Evolutionary conservation across 2,113 vertebrate genomes (phyloP), one percentile per base, ranked within the genome.

Genomic region (Syngnathus typhle): DNA sequence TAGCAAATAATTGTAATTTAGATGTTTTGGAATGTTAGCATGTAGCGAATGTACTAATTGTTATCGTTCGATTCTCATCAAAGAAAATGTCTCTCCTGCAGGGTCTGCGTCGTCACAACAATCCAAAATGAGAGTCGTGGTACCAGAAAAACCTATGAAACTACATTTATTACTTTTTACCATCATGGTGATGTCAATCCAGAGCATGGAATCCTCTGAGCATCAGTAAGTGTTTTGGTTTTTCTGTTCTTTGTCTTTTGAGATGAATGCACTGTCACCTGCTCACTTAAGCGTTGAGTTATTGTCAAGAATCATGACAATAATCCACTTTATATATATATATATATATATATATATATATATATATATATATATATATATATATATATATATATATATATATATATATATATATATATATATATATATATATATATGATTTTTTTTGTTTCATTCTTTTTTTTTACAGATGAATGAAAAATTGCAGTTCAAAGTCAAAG

Each of bases 71-170:
- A 64, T 70, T 77, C 68, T 3, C 70, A 61, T 69, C 2, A 55
- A 46, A 3, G n/a, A 56, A 36, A 58, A 58, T 76, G 18, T 74
- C 71, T 70, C 75, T 60, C 81, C 77, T 54, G 27, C 65, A 87
- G 83, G 71, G 49, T 67, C 70, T 76, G 61, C 68, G 64, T 65
- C 67, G 70, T 72, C 90, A 87, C 91, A 72, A 82, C 76, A 13
- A 68, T 86, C 84, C 71, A 82, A 82, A 83, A 62, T 86, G 82
- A 75, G 67, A 88, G 81, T 73, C 81, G 85, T 91, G 90, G 90
- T 89, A 92, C 89, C 90, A 91, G 92, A 94, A 96, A 96, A 96
- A 94, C 89, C 92, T 95, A 93, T 94, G 93, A 94, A 94, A 92
- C 72, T 70, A 44, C 70, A 78, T 87, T 78, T 80, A 71, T 83